Evolutionary conservation across 2,797 vertebrate species (phyloP), one percentile per base, ranked within the genome.

Genomic region (Australoheros facetus): DNA sequence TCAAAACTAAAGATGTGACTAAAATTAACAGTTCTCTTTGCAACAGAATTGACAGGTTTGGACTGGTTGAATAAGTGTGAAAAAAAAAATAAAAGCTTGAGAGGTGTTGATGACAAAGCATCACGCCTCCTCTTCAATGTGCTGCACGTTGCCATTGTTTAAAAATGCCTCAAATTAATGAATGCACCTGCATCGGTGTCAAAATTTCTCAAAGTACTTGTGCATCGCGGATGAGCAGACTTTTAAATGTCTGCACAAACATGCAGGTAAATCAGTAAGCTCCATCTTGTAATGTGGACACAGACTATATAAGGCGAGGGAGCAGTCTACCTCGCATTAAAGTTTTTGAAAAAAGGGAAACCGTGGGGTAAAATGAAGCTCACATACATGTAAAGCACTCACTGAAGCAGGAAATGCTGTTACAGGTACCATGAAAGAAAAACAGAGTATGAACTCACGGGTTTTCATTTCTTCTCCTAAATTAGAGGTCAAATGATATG

Each of bases 81-180:
- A 39, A 78, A 73, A 55, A 58, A 85, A 85, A 26, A 26, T 26
- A 26, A 45, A 75, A 16, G 55, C 74, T 69, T 82, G 42, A 74
- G 32, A 81, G 56, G 71, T 77, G 78, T 77, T 84, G 57, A 86
- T 86, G 77, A 80, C 71, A 83, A 69, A 73, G 71, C 39, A 81
- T 56, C n/a, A 66, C 10, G 16, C 34, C 17, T 73, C 55, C 23
- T 75, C 59, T 77, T 75, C 28, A 56, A 87, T 54, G 48, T 23
- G 17, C 17, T 19, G 37, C 51, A 55, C 66, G 13, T 16, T 62
- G 7, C 62, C 28, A 26, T 11, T 64, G 48, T 4, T 56, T 60
- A 45, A 69, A 76, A 53, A 75, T 8, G 6, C 10, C 57, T 73
- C 9, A 55, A 62, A 39, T 56, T 9, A 58, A 48, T 32, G 10